Base-by-base conservation (phyloP, 2,888 invertebrate genomes). In the Chrysopilus asiliformis region DNA sequence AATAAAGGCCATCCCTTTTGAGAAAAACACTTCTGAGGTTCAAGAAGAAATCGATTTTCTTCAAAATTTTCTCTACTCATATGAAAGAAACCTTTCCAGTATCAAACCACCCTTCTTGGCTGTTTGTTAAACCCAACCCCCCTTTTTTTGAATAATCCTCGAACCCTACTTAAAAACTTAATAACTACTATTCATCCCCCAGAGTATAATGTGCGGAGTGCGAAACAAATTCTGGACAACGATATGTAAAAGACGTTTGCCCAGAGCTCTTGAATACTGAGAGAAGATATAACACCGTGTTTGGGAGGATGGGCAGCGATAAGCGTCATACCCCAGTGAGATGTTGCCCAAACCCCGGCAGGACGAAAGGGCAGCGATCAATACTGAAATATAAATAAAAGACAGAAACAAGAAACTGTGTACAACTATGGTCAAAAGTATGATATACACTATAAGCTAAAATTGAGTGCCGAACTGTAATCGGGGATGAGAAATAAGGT, bases 21-120 rank as follows among this genome's bases (percentile, higher is more conserved):
- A n/a, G n/a, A n/a, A n/a, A n/a, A n/a, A n/a, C n/a, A n/a, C n/a
- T n/a, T n/a, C n/a, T n/a, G n/a, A n/a, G n/a, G n/a, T n/a, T n/a
- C n/a, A n/a, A n/a, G n/a, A n/a, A n/a, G n/a, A 37, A 41, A 41
- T 41, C 41, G 41, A 41, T 41, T 41, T 41, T 41, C 38, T 33
- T 41, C 34, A 35, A 32, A 36, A 32, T 35, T 32, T 35, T n/a
- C n/a, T n/a, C n/a, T n/a, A n/a, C n/a, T n/a, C n/a, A n/a, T n/a
- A n/a, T n/a, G n/a, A n/a, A n/a, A n/a, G n/a, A n/a, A n/a, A n/a
- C n/a, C n/a, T n/a, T n/a, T n/a, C n/a, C n/a, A n/a, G n/a, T n/a
- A n/a, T n/a, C n/a, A n/a, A n/a, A n/a, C n/a, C n/a, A n/a, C n/a
- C n/a, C n/a, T n/a, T n/a, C n/a, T n/a, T n/a, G n/a, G n/a, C n/a